Conservation (phyloP, 2,888 invertebrate species). For the Thecocarcelia acutangulata region DNA sequence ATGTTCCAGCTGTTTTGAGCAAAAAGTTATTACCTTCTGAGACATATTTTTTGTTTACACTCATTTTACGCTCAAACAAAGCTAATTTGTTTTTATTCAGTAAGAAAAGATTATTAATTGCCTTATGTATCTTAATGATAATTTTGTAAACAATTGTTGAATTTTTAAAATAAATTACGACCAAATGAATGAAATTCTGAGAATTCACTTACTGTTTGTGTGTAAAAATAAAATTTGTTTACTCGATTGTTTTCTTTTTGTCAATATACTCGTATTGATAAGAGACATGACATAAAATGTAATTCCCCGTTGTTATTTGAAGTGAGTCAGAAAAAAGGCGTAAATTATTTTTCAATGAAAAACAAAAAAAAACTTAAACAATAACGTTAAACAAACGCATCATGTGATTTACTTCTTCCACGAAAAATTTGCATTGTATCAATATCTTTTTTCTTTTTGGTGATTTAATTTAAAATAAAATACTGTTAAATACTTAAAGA, state of each 20-base stretch:
- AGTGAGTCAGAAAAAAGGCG: constrained; percentile 39
- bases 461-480: neutral
- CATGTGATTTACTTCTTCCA: constrained; percentile 24
- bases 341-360: constrained; percentile 26
- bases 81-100: no score
- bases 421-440: neutral
- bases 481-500: neutral
- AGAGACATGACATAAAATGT: constrained; percentile 34
- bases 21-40: no score
- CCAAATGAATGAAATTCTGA: constrained; percentile 24
- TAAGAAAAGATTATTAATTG: no score
- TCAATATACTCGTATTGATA: constrained; percentile 30
- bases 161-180: constrained; percentile 8
- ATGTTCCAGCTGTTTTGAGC: no score
- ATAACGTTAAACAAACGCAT: neutral
- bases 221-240: constrained; percentile 26
- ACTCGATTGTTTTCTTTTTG: constrained; percentile 13
- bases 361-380: constrained; percentile 11
- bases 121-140: no score
- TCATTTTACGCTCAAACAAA: no score
- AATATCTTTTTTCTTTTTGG: no score
- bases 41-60: no score
- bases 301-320: constrained; percentile 33
- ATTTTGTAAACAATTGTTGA: neutral
- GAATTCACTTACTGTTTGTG: no score